Percentiles rank a stretch among this genome's conserved stretches.
These are phyloP conservation scores for Dolichoris vasculosae DNA, from an alignment of 1,140 invertebrate genomes.

Conservation along the genomic window DNA sequence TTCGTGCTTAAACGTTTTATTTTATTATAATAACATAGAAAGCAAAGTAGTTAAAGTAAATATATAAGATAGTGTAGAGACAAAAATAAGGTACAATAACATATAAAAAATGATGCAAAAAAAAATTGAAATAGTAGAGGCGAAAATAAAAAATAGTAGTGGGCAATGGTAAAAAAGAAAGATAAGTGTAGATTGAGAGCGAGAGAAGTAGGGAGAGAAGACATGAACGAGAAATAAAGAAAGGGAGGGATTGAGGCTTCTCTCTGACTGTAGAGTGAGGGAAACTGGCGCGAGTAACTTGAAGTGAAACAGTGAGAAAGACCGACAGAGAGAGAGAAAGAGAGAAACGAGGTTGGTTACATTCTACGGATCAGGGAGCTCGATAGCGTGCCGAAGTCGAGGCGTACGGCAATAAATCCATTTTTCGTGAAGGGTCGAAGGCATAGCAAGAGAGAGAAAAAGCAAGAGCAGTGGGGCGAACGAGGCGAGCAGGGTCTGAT, in stretches of 20 bases:
- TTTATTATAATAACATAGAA: not conserved
- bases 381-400: constrained; percentile 76
- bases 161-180: not conserved
- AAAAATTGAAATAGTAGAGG: not conserved
- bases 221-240: constrained; percentile 14
- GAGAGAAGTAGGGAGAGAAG: constrained; percentile 20
- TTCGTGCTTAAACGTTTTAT: not conserved
- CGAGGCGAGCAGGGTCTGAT: constrained; percentile 67
- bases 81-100: not conserved
- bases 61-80: not conserved
- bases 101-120: not conserved
- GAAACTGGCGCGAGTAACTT: constrained; percentile 40
- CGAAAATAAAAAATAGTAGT: not conserved
- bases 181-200: constrained; percentile 31
- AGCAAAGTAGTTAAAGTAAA: not conserved
- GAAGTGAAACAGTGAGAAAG: constrained; percentile 36
- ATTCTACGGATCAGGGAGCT: constrained; percentile 74
- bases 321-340: constrained; percentile 25
- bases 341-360: constrained; percentile 67
- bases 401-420: constrained; percentile 75
- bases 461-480: constrained; percentile 55
- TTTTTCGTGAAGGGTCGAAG: constrained; percentile 74
- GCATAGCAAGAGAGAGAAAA: constrained; percentile 45
- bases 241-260: constrained; percentile 42
- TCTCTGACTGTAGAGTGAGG: constrained; percentile 44